Conservation (phyloP, 2,888 invertebrate species). For the Nemotelus nigrinus region DNA sequence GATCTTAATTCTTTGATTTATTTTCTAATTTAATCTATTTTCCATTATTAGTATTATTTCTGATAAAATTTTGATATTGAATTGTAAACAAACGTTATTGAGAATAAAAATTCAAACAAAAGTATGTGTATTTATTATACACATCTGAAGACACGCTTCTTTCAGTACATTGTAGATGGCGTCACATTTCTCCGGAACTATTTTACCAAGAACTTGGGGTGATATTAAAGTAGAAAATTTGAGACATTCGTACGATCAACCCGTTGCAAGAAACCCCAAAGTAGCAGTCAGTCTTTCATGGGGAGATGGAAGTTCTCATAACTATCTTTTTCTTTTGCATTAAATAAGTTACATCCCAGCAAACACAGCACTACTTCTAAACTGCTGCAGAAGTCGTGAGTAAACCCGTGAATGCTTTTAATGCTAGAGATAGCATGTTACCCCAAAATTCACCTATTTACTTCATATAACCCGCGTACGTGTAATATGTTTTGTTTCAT, state of each 20-base stretch:
- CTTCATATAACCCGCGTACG: no score
- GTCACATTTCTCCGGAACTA: constrained; percentile 20
- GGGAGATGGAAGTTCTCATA: not conserved
- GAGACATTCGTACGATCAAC: not conserved
- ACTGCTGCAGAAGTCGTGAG: no score
- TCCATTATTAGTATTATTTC: not conserved
- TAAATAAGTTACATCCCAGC: not conserved
- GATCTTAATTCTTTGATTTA: not conserved
- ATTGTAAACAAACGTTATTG: not conserved
- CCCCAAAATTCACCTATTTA: no score
- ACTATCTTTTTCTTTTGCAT: not conserved
- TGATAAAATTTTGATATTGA: not conserved
- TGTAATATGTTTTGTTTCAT: no score
- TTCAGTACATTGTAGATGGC: constrained; percentile 12
- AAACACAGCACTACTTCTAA: no score
- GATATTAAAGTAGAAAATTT: not conserved
- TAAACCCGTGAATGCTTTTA: no score
- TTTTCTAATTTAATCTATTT: not conserved
- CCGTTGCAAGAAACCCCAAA: not conserved
- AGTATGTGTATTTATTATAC: not conserved
- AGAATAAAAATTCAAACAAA: not conserved
- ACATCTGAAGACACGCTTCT: not conserved
- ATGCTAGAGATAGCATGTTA: no score
- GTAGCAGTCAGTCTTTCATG: not conserved
- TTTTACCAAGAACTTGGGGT: not conserved